Conservation (phyloP, 23 tunicate genomes). For the Trididemnum nubilum region DNA sequence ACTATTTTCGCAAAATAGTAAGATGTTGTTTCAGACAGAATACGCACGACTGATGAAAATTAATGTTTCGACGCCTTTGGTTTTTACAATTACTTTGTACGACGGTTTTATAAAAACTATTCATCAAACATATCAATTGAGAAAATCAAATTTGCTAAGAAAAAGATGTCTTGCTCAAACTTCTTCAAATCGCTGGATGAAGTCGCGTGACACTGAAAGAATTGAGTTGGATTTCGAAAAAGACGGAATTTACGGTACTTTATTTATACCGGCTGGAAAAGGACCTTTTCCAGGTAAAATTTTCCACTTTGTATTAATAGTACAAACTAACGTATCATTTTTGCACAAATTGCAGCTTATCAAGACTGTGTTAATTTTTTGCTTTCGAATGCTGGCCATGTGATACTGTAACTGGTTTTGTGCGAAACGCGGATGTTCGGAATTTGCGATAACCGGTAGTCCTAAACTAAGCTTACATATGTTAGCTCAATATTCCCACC, state of each 20-base stretch:
- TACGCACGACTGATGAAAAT: conserved; percentile 15
- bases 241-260: conserved; percentile 33
- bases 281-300: conserved; percentile 43
- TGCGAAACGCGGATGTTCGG: no score
- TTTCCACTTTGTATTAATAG: background rate
- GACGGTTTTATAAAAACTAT: background rate
- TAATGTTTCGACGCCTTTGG: conserved; percentile 30
- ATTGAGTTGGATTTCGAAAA: conserved; percentile 15
- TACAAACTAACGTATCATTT: background rate
- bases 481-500: no score
- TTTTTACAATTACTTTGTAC: conserved; percentile 1
- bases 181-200: conserved; percentile 23
- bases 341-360: no score
- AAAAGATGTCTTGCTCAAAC: background rate
- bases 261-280: conserved; percentile 32
- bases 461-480: no score
- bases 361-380: no score
- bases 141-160: background rate
- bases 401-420: no score
- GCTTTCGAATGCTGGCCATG: no score
- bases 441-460: no score
- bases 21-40: conserved; percentile 18
- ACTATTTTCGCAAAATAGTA: no score
- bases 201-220: conserved; percentile 36
- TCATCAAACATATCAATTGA: background rate